Evolutionary conservation across 53 echinoderm and acorn worm genomes (phyloP), one percentile per base, ranked within the genome.

Genomic region (Antedon mediterranea): DNA sequence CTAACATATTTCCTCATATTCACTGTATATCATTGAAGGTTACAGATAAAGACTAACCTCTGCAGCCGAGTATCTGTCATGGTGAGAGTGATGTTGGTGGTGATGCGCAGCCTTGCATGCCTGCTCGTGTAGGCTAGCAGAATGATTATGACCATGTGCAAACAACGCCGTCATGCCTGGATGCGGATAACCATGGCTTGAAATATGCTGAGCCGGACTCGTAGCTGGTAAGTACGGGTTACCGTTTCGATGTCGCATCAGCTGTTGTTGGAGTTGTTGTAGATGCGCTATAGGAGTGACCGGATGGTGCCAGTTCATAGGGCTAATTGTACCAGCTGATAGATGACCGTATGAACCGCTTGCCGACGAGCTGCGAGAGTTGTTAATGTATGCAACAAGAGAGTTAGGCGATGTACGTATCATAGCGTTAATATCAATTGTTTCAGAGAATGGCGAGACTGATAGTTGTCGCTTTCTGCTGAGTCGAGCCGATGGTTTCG

Each of bases 351-450:
- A 92, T 28, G 97, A 97, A 28, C 92, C 97, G 43, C 97, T 97
- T 73, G 97, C 97, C 30, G 97, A 97, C 31, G 97, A 97, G 82
- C 92, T 97, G 33, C 97, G 87, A 0, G 97, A 92, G 72, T 85
- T 97, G 84, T 97, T 92, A 78, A 97, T 90, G 86, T 92, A 97
- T 29, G 97, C 97, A 28, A 97, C 97, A 30, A 97, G 84, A 33
- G 97, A 97, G 86, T 90, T 97, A n/a, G 97, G 97, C 3, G 97
- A 97, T 15, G 92, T 92, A 11, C 97, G 83, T 57, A 95, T 97
- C 92, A 97, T 92, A 23, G 92, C 87, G 74, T 97, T 92, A 79
- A 97, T 92, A 77, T 97, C 97, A 43, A 97, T 82, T 6, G 90
- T 82, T 77, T 92, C 97, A 28, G 86, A 86, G 70, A 97, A 90